Evolutionary conservation across 2,113 vertebrate species (phyloP).

Genomic region (Sorex fumeus): DNA sequence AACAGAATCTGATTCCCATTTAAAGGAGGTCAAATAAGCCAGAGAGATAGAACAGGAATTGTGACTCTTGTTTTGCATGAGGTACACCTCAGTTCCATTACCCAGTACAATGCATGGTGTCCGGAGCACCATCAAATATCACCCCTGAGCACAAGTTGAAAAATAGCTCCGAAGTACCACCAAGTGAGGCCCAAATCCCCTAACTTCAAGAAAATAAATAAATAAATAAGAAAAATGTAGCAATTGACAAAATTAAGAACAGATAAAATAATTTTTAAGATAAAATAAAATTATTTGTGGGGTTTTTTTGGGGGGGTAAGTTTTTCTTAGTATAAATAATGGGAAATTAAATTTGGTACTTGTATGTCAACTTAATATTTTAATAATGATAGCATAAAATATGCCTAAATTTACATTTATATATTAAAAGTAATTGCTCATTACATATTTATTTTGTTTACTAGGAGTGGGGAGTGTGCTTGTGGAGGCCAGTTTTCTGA

Average conservation of each 20-base stretch:
- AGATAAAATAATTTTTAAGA: no score
- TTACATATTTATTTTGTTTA: not conserved
- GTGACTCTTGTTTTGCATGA: no score
- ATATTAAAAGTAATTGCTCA: not conserved
- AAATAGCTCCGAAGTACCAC: no score
- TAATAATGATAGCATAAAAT: not conserved
- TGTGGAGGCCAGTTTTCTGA: not conserved
- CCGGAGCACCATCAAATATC: no score
- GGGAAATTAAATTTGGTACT: slow-evolving; percentile 2
- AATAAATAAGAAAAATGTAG: no score
- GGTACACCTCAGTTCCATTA: no score
- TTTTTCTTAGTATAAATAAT: slow-evolving; percentile 57
- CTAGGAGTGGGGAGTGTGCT: not conserved
- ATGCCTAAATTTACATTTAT: not conserved
- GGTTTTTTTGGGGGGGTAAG: not conserved
- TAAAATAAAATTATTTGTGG: not conserved
- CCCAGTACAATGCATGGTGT: no score
- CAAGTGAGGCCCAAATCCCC: no score
- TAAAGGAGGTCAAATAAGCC: not conserved
- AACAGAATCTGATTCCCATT: not conserved
- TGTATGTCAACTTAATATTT: not conserved
- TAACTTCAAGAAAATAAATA: no score
- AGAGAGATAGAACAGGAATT: no score
- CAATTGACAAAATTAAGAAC: no score
- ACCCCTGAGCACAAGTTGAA: no score